Base-by-base conservation (phyloP, 2,113 vertebrate genomes). In the Mormoops blainvillei region DNA sequence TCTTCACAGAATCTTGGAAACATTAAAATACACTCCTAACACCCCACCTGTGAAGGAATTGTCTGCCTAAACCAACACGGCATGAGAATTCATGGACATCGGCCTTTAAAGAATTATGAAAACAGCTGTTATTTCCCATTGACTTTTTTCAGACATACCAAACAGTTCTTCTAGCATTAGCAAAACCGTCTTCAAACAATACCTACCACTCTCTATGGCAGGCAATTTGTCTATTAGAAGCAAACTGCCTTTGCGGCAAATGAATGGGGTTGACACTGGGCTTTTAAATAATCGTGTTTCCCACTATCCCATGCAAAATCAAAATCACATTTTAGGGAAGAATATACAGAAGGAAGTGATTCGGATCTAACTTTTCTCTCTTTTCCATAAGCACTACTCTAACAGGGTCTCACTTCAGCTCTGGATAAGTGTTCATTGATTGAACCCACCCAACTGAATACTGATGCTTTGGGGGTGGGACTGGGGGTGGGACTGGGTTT, bases 111-210 rank as follows among this genome's bases (percentile, higher is more conserved):
- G 65, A 63, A 91, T 48, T 61, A 58, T 68, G 14, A 48, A 54
- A 71, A 93, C 89, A n/a, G 33, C 11, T 77, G 9, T 65, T 95
- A 74, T 76, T 84, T 89, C 41, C 12, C 45, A 67, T n/a, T 52
- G 77, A 77, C 12, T 78, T 78, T 95, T 78, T 77, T 77, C 65
- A 95, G 67, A 54, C 11, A 45, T 11, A 36, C 22, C 28, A 73
- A 41, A 89, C 22, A 71, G 71, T 86, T 73, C 78, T 90, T 65
- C 24, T 14, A 92, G 68, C 5, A 50, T 76, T 50, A 8, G 5
- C 5, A 48, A 58, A 87, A 77, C 80, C 88, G 92, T 91, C 38
- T 95, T 94, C 41, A 58, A 92, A 71, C 8, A 41, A 95, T 16
- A 54, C 1, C 24, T n/a, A 24, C 5, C 0, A 11, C 8, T 54